These are phyloP conservation scores for Metellina segmentata DNA, from an alignment of 2,888 invertebrate species.

Conservation along the genomic window DNA sequence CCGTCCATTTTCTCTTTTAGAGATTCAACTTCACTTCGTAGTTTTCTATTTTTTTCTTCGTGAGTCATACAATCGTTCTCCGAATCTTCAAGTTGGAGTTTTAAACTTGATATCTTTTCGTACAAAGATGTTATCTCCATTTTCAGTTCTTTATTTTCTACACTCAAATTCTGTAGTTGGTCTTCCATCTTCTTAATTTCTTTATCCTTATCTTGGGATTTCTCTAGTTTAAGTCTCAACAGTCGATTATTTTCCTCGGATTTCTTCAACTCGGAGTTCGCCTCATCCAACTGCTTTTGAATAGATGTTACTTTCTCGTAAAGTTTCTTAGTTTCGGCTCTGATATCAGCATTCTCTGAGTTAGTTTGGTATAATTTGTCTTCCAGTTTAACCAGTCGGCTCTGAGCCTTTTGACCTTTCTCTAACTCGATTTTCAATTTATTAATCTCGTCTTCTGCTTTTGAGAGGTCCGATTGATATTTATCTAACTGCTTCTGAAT, in stretches of 20 bases:
- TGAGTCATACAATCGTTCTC: constrained; percentile 72
- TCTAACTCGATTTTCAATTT: constrained; percentile 69
- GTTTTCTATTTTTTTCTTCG: constrained; percentile 70
- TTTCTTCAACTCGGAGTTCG: constrained; percentile 68
- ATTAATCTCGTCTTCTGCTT: constrained; percentile 71
- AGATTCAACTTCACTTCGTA: constrained; percentile 56
- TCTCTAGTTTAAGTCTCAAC: constrained; percentile 67
- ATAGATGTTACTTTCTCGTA: constrained; percentile 68
- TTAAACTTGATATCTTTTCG: constrained; percentile 69
- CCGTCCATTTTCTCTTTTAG: constrained; percentile 67
- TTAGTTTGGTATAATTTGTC: constrained; percentile 72
- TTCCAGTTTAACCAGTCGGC: constrained; percentile 57
- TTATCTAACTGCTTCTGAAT: constrained; percentile 73
- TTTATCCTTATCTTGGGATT: constrained; percentile 70
- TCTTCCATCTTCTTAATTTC: constrained; percentile 73
- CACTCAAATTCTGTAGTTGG: constrained; percentile 59
- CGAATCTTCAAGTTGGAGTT: constrained; percentile 71
- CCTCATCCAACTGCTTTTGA: constrained; percentile 68
- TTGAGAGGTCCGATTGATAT: constrained; percentile 61
- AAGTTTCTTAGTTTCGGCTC: constrained; percentile 69
- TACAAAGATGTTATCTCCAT: constrained; percentile 54
- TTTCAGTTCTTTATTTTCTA: constrained; percentile 72
- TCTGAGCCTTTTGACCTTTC: constrained; percentile 64
- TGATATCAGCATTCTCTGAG: constrained; percentile 67
- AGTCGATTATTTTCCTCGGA: constrained; percentile 71